A percentile compares a stretch with the other conserved stretches of the same genome.
These are phyloP conservation scores for Pseudoips prasinana DNA, from an alignment of 2,888 invertebrate genomes.

Conservation along the genomic window DNA sequence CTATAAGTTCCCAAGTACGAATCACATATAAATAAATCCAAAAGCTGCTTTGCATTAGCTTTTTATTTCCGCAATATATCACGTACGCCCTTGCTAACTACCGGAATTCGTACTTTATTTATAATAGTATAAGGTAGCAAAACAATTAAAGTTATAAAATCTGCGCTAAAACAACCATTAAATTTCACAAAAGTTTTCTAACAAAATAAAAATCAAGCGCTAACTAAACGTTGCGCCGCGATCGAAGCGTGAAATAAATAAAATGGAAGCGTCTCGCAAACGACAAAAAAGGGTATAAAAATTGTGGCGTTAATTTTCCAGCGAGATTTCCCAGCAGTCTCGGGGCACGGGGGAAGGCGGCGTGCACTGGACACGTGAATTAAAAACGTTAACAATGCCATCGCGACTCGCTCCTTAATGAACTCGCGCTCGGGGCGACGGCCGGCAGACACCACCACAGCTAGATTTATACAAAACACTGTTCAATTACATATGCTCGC, in stretches of 20 bases:
- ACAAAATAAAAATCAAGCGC: slow-evolving; percentile 54
- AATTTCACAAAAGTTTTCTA: slow-evolving; percentile 51
- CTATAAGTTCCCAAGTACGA: too few species aligned
- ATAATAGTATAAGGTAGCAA: too few species aligned
- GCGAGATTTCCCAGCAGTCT: slow-evolving; percentile 77
- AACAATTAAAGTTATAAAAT: too few species aligned
- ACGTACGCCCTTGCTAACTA: too few species aligned
- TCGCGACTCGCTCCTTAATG: slow-evolving; percentile 71
- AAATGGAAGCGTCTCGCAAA: slow-evolving; percentile 68
- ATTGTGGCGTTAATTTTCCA: slow-evolving; percentile 79
- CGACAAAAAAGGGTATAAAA: slow-evolving; percentile 63
- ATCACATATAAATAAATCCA: too few species aligned
- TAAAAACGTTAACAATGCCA: slow-evolving; percentile 78
- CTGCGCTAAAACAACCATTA: background rate
- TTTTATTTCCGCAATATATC: too few species aligned
- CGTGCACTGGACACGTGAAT: slow-evolving; percentile 79
- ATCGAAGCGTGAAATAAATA: slow-evolving; percentile 77
- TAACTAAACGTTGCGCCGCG: slow-evolving; percentile 66
- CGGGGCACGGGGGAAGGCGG: slow-evolving; percentile 52
- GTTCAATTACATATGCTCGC: slow-evolving; percentile 26
- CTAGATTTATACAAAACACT: slow-evolving; percentile 29
- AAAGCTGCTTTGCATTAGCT: too few species aligned
- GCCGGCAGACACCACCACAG: slow-evolving; percentile 15
- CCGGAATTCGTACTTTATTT: too few species aligned
- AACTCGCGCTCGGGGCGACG: slow-evolving; percentile 49